Conservation (phyloP, 2,888 invertebrate genomes). For the Dasysyrphus tricinctus region DNA sequence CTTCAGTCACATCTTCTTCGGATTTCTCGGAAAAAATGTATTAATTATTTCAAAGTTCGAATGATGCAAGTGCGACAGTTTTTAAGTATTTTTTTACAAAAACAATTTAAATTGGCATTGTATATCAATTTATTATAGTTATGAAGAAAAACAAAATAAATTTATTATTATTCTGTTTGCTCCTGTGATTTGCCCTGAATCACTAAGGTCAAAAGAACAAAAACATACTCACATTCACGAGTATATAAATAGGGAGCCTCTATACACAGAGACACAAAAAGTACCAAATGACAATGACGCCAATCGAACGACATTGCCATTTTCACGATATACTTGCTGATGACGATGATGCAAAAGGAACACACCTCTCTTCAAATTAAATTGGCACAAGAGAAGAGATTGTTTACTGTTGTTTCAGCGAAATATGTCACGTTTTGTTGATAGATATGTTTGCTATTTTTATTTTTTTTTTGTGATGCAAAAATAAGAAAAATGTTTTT, state of each 20-base stretch:
- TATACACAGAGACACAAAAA: conserved; percentile 3
- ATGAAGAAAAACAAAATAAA: conserved; percentile 33
- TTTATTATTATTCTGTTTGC: conserved; percentile 28
- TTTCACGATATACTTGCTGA: conserved; percentile 39
- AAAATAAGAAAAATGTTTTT: conserved; percentile 17
- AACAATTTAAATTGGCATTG: conserved; percentile 56
- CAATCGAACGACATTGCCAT: conserved; percentile 50
- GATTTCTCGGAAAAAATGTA: not conserved
- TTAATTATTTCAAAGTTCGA: not conserved
- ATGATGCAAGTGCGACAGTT: conserved; percentile 35
- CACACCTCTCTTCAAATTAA: conserved; percentile 71
- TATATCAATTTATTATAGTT: conserved; percentile 52
- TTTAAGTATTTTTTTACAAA: conserved; percentile 7
- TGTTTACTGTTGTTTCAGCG: conserved; percentile 46
- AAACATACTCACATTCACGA: not conserved
- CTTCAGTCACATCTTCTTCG: conserved; percentile 11
- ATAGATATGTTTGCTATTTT: conserved; percentile 35
- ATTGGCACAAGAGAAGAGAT: conserved; percentile 56
- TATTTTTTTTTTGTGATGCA: conserved; percentile 16
- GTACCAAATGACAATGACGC: conserved; percentile 59
- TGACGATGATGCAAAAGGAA: conserved; percentile 65
- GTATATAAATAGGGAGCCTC: not conserved
- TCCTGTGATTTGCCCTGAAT: conserved; percentile 52
- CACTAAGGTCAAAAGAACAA: conserved; percentile 60
- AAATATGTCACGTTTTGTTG: conserved; percentile 64